Percentiles rank a stretch among this genome's conserved stretches.
phyloP scores from a whole-genome alignment of 2,113 vertebrate genomes.

The Megalops atlanticus region DNA sequence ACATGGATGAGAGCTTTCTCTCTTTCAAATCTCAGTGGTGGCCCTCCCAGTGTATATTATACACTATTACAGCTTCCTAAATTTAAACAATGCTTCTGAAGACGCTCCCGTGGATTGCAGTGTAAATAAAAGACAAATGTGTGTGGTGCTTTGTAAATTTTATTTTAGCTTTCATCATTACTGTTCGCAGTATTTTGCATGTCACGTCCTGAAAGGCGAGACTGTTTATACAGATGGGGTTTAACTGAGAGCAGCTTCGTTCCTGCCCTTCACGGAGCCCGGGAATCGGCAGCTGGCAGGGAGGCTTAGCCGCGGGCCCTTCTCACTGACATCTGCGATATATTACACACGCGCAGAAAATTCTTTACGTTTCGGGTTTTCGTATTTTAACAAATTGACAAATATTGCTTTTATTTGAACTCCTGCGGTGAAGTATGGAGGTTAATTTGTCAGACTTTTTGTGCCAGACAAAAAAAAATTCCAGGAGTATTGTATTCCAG shows the following conservation, averaged over 20 bases:
- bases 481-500: neutral
- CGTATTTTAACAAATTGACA: neutral
- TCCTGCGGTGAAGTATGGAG: neutral
- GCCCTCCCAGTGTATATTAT: neutral
- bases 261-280: neutral
- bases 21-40: neutral
- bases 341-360: neutral
- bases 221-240: neutral
- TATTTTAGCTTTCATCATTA: neutral
- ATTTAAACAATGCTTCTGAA: neutral
- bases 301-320: neutral
- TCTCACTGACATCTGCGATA: neutral
- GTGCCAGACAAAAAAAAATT: neutral
- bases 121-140: neutral
- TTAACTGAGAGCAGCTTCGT: neutral
- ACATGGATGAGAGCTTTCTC: neutral
- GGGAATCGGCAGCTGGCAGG: neutral
- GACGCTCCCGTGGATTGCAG: neutral
- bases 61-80: neutral
- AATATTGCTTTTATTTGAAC: neutral
- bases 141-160: neutral
- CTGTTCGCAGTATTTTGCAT: neutral
- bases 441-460: neutral
- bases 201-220: neutral
- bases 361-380: neutral